These are phyloP conservation scores for Enteromius thamalakanensis DNA, from an alignment of 2,797 vertebrate species.

Conservation along the genomic window DNA sequence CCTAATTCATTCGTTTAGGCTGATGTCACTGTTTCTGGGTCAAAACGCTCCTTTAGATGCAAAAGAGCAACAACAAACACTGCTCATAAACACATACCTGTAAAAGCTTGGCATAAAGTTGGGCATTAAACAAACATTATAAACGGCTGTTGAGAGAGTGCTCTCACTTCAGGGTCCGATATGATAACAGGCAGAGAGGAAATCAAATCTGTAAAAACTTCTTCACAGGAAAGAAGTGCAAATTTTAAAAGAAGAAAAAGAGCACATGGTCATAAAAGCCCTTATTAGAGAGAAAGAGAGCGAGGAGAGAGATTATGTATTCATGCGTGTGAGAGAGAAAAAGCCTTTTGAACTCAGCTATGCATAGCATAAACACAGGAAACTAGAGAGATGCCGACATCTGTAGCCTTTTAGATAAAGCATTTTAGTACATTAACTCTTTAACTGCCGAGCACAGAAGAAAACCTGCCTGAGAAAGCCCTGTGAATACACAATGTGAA, in stretches of 20 bases:
- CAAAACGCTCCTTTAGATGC: too few relatives aligned
- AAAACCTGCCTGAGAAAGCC: background rate
- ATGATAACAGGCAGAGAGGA: too few relatives aligned
- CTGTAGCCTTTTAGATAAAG: conserved; percentile 53
- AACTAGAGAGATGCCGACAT: conserved; percentile 40
- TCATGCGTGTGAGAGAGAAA: background rate
- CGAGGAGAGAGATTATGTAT: background rate
- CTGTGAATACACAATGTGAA: background rate
- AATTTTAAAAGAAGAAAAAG: background rate
- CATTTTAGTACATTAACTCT: conserved; percentile 30
- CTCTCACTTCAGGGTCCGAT: too few relatives aligned
- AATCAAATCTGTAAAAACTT: too few relatives aligned
- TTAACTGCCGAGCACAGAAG: background rate
- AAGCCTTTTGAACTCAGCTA: conserved; percentile 34
- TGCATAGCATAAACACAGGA: conserved; percentile 58
- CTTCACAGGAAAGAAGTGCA: too few relatives aligned
- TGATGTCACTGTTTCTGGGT: too few relatives aligned
- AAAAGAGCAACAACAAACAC: too few relatives aligned
- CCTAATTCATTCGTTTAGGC: background rate
- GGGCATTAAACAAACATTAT: too few relatives aligned
- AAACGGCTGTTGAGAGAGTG: too few relatives aligned
- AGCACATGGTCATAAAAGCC: background rate
- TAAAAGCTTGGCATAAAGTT: too few relatives aligned
- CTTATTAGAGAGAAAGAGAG: background rate
- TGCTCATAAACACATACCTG: too few relatives aligned